Conservation (phyloP, 2,888 invertebrate genomes). For the Scaptomyza polygonia region DNA sequence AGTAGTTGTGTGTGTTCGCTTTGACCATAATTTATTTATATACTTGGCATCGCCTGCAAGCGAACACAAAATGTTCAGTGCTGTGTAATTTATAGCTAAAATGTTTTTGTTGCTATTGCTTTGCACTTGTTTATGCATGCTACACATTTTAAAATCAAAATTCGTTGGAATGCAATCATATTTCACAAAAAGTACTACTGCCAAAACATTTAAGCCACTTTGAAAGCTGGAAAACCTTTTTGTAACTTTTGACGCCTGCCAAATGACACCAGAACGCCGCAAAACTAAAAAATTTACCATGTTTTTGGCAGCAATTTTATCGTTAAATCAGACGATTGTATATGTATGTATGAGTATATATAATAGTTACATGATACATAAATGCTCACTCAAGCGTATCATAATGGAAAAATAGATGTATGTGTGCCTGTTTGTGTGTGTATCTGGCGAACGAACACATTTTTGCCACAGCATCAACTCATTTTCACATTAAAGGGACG, state of each 20-base stretch:
- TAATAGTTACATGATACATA: too few species aligned
- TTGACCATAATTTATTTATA: constrained; percentile 53
- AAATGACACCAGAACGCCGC: constrained; percentile 1
- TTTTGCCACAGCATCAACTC: constrained; percentile 70
- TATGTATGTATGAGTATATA: constrained; percentile 31
- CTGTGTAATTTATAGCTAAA: constrained; percentile 27
- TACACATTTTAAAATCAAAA: constrained; percentile 22
- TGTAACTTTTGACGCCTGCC: constrained; percentile 34
- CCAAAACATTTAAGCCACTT: constrained; percentile 32
- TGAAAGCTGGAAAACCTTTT: constrained; percentile 18
- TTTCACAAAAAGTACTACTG: constrained; percentile 14
- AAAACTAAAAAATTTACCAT: constrained; percentile 37
- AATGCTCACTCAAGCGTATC: constrained; percentile 74
- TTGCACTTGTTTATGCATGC: constrained; percentile 26
- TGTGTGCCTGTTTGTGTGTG: constrained; percentile 1
- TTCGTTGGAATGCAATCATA: constrained; percentile 21
- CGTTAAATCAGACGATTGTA: constrained; percentile 25
- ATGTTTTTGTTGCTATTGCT: constrained; percentile 16
- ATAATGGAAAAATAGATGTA: constrained; percentile 59
- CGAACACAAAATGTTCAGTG: constrained; percentile 12
- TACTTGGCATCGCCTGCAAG: constrained; percentile 16
- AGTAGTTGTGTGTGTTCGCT: constrained; percentile 12
- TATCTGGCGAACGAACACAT: constrained; percentile 54
- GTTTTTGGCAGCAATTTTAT: constrained; percentile 41
- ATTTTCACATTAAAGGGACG: constrained; percentile 78